A percentile compares a stretch with the other conserved stretches of the same genome.
phyloP scores from a whole-genome alignment of 2,113 vertebrate genomes.

The Camelus dromedarius region DNA sequence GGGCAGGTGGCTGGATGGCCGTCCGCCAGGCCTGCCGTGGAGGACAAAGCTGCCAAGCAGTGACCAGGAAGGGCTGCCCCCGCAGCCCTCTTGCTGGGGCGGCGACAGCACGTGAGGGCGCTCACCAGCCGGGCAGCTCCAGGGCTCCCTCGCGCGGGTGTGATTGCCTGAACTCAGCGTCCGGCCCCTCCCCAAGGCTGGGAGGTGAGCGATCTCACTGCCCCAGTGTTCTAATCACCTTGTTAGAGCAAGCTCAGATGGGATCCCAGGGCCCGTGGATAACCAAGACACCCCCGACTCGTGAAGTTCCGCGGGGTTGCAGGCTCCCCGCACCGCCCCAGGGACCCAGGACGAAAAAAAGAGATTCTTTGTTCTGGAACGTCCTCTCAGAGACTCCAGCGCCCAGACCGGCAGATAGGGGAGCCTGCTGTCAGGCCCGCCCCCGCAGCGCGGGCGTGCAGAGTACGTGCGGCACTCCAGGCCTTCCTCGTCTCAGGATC shows the following conservation, averaged over 20 bases:
- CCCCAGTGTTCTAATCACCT: neutral
- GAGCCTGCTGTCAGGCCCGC: accelerated
- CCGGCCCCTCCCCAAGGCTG: no score
- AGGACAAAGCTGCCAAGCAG: neutral
- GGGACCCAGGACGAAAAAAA: neutral
- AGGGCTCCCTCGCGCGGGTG: accelerated
- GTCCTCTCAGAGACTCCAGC: accelerated
- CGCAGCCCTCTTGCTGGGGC: neutral
- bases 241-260: accelerated
- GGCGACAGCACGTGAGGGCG: neutral
- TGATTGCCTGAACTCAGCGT: accelerated
- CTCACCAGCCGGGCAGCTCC: neutral
- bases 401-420: neutral
- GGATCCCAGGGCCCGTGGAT: neutral
- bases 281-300: accelerated
- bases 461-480: accelerated
- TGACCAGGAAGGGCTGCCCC: no score
- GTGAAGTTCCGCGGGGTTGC: neutral
- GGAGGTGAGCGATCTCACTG: neutral
- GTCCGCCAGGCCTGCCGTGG: neutral
- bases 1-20: no score
- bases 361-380: no score
- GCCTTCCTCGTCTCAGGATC: accelerated
- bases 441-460: accelerated
- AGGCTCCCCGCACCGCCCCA: neutral